These are phyloP conservation scores for Melanerpes aurifrons DNA, from an alignment of 2,113 vertebrate genomes.

Conservation along the genomic window DNA sequence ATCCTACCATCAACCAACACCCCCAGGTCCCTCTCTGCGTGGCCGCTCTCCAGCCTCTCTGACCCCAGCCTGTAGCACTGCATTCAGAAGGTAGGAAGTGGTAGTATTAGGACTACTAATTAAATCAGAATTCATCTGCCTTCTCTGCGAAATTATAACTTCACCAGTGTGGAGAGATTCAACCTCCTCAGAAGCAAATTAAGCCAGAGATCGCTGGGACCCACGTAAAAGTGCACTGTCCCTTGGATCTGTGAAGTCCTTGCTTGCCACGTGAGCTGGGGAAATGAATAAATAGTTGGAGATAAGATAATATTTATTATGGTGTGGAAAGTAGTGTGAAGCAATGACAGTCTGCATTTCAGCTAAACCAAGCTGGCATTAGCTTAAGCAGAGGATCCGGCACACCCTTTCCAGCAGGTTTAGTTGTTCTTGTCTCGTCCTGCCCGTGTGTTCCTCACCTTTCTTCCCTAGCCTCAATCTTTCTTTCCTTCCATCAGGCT, in stretches of 20 bases:
- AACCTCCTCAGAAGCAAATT: neutral
- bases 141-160: neutral
- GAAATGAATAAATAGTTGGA: neutral
- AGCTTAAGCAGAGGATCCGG: conserved; percentile 7
- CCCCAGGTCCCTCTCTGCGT: no score
- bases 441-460: neutral
- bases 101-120: neutral
- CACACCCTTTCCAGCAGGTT: neutral
- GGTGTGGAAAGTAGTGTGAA: neutral
- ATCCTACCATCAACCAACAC: no score
- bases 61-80: no score
- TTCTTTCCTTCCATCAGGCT: neutral
- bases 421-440: neutral
- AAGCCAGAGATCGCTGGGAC: neutral
- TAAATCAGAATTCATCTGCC: neutral
- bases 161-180: neutral
- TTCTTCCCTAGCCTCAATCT: neutral
- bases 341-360: neutral
- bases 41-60: no score
- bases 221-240: neutral
- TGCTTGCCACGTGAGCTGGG: neutral
- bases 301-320: neutral
- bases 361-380: neutral
- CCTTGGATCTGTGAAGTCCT: neutral
- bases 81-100: neutral